Evolutionary conservation across 2,113 vertebrate species (phyloP).

Genomic region (Serinus canaria): DNA sequence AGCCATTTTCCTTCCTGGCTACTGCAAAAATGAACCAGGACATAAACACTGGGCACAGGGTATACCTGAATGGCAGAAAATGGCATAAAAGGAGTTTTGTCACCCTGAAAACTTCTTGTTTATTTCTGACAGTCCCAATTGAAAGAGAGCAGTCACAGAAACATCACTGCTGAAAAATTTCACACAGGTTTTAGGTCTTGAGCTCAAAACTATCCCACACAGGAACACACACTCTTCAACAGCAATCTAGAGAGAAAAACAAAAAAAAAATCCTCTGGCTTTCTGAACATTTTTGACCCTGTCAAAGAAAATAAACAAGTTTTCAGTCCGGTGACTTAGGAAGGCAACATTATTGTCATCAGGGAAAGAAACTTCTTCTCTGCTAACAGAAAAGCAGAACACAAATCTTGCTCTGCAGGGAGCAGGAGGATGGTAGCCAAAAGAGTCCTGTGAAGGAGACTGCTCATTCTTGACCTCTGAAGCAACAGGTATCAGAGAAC

Average conservation of each 20-base stretch:
- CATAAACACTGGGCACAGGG: neutral
- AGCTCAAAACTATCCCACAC: neutral
- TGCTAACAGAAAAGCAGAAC: neutral
- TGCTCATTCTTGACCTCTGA: neutral
- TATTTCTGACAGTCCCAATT: neutral
- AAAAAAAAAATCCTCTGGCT: neutral
- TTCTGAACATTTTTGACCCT: neutral
- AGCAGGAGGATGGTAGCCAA: neutral
- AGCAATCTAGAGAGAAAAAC: neutral
- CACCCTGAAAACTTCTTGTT: neutral
- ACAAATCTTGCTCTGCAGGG: neutral
- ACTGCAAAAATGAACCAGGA: neutral
- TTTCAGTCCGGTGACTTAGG: neutral
- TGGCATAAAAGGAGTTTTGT: neutral
- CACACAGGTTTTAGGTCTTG: neutral
- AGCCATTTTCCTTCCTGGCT: neutral
- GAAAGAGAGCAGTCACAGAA: neutral
- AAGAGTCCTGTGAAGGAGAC: neutral
- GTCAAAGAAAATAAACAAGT: neutral
- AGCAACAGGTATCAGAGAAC: neutral
- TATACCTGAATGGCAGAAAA: neutral
- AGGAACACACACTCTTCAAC: neutral
- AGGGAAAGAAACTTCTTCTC: neutral
- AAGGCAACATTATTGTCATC: neutral
- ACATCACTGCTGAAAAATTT: neutral